Base-by-base conservation (phyloP, 2,113 vertebrate species). In the Anser brachyrhynchus region DNA sequence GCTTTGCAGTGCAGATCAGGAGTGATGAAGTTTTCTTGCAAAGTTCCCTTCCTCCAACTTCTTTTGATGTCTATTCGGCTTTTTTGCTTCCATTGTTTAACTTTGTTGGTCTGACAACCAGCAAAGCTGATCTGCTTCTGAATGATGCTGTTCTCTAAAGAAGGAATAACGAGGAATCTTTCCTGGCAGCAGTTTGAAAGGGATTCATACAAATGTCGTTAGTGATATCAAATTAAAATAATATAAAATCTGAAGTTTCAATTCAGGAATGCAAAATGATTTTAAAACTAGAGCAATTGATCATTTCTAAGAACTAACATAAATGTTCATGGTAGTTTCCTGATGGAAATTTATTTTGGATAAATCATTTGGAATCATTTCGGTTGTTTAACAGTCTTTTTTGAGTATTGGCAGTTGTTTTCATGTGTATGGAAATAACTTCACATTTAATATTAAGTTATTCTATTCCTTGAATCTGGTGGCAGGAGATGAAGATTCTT, bases 381-480 rank as follows among this genome's bases (percentile, higher is more conserved):
- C 22, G 31, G 31, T 61, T 75, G 26, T 67, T 95, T 80, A 82
- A 66, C 19, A 74, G 6, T 49, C 25, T 85, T 83, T 92, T 49
- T 62, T 73, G 65, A 66, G 33, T 70, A n/a, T 37, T 95, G 78
- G 39, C 66, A 85, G 35, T 79, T 93, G 66, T 91, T 90, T 91
- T 79, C 66, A 85, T 33, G n/a, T 71, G 65, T 70, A 83, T 54
- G n/a, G 26, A 23, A 80, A 58, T 72, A 62, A 87, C 28, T 87
- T 85, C 44, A 64, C 17, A 39, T 35, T 54, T 87, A 84, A 20
- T 81, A 49, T 20, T 26, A 84, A 57, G 16, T 65, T 83, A 78
- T 64, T 80, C 33, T 92, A 44, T 85, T 85, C 41, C 25, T 74
- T 62, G 25, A 88, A 20, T 79, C 35, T 71, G 83, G 16, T 23